Evolutionary conservation across 2,888 invertebrate genomes (phyloP).

Genomic region (Drosophila infuscata): DNA sequence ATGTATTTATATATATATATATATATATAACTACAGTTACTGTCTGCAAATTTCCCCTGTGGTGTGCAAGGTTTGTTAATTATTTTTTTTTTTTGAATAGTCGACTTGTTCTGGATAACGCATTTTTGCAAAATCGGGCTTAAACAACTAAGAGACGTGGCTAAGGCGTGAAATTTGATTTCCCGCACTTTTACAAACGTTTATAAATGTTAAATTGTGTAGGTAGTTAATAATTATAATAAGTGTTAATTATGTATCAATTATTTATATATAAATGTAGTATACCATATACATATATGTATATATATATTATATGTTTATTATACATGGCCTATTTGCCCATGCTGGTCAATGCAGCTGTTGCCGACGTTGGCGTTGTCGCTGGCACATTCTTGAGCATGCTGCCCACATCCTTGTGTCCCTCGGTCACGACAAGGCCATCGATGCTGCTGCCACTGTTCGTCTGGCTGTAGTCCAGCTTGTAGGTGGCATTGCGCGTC

Average conservation of each 20-base stretch:
- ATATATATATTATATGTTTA: conserved; percentile 29
- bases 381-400: conserved; percentile 56
- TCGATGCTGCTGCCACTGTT: conserved; percentile 37
- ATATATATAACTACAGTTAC: conserved; percentile 37
- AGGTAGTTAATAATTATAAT: conserved; percentile 74
- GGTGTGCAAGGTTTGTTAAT: conserved; percentile 45
- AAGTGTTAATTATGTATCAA: conserved; percentile 46
- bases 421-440: conserved; percentile 27
- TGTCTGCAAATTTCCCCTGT: conserved; percentile 47
- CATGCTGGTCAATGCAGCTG: conserved; percentile 53
- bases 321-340: conserved; percentile 62
- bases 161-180: conserved; percentile 82
- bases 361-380: conserved; percentile 54
- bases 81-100: conserved; percentile 45
- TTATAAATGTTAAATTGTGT: conserved; percentile 68
- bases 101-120: conserved; percentile 61
- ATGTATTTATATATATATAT: conserved; percentile 21
- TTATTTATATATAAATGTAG: conserved; percentile 37
- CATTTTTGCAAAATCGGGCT: conserved; percentile 61
- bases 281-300: conserved; percentile 17
- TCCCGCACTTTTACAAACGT: conserved; percentile 72
- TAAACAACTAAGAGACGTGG: conserved; percentile 73
- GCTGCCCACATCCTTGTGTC: conserved; percentile 53
- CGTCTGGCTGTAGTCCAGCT: conserved; percentile 87
- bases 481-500: conserved; percentile 90